Evolutionary conservation across 2,113 vertebrate genomes (phyloP).

Genomic region (Neofelis nebulosa): DNA sequence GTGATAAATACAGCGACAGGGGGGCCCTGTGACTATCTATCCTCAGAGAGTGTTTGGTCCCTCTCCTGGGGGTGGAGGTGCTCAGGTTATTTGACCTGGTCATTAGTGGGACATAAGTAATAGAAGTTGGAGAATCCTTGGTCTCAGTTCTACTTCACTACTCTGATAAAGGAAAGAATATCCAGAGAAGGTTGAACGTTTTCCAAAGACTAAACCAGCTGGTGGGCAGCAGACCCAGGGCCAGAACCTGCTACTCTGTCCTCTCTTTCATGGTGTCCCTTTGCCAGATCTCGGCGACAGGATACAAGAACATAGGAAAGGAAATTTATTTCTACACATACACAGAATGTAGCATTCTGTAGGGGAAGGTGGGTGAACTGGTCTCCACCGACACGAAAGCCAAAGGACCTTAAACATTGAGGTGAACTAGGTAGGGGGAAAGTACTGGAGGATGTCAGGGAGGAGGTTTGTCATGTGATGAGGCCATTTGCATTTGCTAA

Average conservation of each 20-base stretch:
- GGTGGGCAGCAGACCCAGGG: background rate
- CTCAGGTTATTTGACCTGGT: conserved; percentile 18
- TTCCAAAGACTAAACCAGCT: background rate
- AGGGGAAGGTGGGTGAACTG: background rate
- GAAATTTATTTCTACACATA: background rate
- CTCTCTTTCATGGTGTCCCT: background rate
- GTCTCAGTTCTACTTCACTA: background rate
- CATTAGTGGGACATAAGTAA: background rate
- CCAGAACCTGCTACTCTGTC: background rate
- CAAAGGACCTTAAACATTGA: background rate
- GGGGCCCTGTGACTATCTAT: background rate
- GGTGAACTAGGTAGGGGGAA: background rate
- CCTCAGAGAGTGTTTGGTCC: background rate
- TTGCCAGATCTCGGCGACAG: background rate
- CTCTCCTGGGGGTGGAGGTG: background rate
- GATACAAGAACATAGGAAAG: background rate
- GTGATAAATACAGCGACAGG: background rate
- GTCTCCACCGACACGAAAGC: background rate
- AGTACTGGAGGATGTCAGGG: background rate
- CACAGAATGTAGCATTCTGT: background rate
- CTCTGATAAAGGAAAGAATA: background rate
- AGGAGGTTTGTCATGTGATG: background rate
- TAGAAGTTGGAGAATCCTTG: background rate
- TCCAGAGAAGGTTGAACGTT: background rate
- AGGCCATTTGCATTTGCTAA: background rate